These are phyloP conservation scores for Elachura formosa DNA, from an alignment of 2,113 vertebrate species.

Conservation along the genomic window DNA sequence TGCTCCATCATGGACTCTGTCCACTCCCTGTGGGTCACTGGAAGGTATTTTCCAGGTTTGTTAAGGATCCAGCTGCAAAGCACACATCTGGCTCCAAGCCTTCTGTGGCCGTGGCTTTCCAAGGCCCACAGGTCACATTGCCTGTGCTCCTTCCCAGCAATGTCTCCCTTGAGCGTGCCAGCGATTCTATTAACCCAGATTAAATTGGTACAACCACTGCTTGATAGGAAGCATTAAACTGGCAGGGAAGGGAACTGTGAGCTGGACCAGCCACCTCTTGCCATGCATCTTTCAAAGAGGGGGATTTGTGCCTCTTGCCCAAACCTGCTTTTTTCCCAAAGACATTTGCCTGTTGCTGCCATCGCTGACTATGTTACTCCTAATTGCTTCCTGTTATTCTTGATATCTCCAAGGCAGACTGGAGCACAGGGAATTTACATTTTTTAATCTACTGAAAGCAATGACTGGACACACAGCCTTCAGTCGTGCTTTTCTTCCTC, in stretches of 20 bases:
- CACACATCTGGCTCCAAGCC: not conserved
- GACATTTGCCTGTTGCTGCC: not conserved
- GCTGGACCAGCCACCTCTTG: not conserved
- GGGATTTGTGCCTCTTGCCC: not conserved
- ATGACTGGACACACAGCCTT: not conserved
- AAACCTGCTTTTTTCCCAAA: not conserved
- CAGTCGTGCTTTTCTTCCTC: not conserved
- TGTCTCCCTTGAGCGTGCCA: not conserved
- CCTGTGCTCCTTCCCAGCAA: not conserved
- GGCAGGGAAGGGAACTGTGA: not conserved
- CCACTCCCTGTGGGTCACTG: not conserved
- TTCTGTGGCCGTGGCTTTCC: not conserved
- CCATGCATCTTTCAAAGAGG: not conserved
- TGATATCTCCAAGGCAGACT: not conserved
- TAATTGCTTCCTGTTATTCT: slow-evolving; percentile 11
- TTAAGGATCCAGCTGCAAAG: not conserved
- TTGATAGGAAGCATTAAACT: not conserved
- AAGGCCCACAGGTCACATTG: not conserved
- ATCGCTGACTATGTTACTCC: not conserved
- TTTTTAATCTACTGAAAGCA: slow-evolving; percentile 32
- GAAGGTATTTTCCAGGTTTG: not conserved
- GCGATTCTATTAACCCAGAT: not conserved
- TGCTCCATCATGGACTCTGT: accelerated
- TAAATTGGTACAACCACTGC: not conserved
- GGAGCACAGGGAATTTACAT: not conserved